phyloP scores from a whole-genome alignment of 2,113 vertebrate species.

The Colius striatus region DNA sequence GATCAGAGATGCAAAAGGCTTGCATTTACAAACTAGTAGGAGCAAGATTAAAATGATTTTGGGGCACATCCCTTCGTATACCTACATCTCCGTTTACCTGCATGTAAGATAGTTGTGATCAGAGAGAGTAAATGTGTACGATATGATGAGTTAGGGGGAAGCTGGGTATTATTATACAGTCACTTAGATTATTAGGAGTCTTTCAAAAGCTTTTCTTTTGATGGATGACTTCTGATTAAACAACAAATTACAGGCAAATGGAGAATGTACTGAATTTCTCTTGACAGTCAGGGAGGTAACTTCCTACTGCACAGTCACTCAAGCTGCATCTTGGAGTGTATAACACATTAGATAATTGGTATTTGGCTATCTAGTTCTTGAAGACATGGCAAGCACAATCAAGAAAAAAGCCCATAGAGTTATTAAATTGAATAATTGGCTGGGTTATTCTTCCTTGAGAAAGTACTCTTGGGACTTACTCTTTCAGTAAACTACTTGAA shows the following conservation, averaged over 20 bases:
- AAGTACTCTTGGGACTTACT: neutral
- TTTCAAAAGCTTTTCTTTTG: neutral
- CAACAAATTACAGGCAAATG: neutral
- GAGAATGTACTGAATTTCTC: neutral
- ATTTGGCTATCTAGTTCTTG: neutral
- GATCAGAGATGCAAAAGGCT: neutral
- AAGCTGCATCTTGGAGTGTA: neutral
- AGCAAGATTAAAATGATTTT: neutral
- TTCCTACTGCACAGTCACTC: neutral
- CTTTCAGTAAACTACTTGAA: neutral
- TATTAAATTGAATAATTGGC: neutral
- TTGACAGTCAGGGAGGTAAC: neutral
- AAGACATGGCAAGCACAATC: neutral
- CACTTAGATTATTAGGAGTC: neutral
- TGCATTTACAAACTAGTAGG: neutral
- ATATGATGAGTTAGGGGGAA: neutral
- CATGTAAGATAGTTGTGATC: neutral
- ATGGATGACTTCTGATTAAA: neutral
- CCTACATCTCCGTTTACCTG: neutral
- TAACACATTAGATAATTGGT: neutral
- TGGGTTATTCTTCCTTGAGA: neutral
- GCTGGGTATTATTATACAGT: neutral
- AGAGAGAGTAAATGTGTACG: neutral
- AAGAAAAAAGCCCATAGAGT: neutral
- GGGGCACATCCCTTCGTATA: neutral